Base-by-base conservation (phyloP, 2,888 invertebrate species). In the Phragmatobia fuliginosa region DNA sequence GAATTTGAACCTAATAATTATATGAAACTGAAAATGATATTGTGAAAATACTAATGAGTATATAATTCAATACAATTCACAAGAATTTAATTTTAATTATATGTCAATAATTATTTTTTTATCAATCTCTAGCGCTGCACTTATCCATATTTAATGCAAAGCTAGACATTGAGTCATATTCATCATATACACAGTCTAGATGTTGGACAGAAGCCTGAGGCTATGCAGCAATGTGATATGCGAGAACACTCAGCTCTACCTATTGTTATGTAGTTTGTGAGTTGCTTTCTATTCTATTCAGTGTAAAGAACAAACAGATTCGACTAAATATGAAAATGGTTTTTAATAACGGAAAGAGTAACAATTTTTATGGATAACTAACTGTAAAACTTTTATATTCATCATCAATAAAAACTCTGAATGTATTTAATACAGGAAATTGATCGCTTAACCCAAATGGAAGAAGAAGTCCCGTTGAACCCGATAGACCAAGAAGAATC, bases 361-460 rank as follows among this genome's bases (percentile, higher is more conserved):
- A n/a, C n/a, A n/a, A 36, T 36, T 10, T 7, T 3, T 36, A 36
- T 38, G 38, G 14, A 49, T n/a, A 8, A 49, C n/a, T n/a, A n/a
- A n/a, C n/a, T n/a, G n/a, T n/a, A n/a, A n/a, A n/a, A n/a, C n/a
- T n/a, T n/a, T n/a, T n/a, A n/a, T n/a, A n/a, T n/a, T n/a, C n/a
- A n/a, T n/a, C 41, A 41, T 41, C 8, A 8, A 38, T n/a, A 45
- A 25, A 25, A 31, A 41, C 21, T 8, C 21, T 58, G 3, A 45
- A 11, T 52, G 31, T 14, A 58, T 72, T 68, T 59, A 41, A 58
- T 67, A 52, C 83, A 91, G 91, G 91, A 90, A 85, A 90, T 91
- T 61, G 85, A 90, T 10, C 88, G 86, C n/a, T 83, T 91, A 32
- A 88, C 80, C 67, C 81, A 81, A 59, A 87, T 91, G 87, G 81